phyloP scores from a whole-genome alignment of 2,113 vertebrate species.

The Cyphomyrus plagiostoma region DNA sequence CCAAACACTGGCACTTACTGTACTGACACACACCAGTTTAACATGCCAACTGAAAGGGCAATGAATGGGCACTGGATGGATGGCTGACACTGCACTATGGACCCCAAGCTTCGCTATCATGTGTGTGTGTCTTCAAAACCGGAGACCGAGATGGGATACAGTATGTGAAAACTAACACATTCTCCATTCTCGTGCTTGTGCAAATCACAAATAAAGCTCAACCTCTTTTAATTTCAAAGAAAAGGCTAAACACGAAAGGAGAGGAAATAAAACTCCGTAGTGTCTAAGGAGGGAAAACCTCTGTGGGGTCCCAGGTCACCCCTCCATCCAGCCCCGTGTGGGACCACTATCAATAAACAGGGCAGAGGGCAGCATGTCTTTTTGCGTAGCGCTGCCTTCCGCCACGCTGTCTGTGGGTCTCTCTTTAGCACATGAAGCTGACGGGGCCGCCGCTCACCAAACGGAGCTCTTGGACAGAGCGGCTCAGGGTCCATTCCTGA shows the following conservation, averaged over 20 bases:
- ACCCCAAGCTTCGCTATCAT: background rate
- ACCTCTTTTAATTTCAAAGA: background rate
- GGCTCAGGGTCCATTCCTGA: conserved; percentile 89
- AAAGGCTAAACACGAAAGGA: background rate
- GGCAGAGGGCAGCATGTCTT: background rate
- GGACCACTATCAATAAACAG: background rate
- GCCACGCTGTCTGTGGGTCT: background rate
- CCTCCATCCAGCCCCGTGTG: background rate
- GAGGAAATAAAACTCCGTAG: background rate
- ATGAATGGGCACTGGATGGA: background rate
- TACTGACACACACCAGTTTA: background rate
- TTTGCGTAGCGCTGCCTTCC: background rate
- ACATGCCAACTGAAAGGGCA: background rate
- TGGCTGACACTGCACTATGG: background rate
- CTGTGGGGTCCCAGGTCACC: background rate
- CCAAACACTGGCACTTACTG: background rate
- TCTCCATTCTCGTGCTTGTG: background rate
- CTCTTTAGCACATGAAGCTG: background rate
- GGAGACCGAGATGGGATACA: background rate
- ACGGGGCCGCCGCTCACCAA: conserved; percentile 64
- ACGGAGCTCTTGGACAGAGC: conserved; percentile 81
- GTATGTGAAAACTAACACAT: background rate
- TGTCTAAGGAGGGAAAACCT: background rate
- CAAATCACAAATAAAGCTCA: background rate
- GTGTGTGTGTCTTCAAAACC: background rate